phyloP scores from a whole-genome alignment of 2,113 vertebrate species.

The Hydropotes inermis region DNA sequence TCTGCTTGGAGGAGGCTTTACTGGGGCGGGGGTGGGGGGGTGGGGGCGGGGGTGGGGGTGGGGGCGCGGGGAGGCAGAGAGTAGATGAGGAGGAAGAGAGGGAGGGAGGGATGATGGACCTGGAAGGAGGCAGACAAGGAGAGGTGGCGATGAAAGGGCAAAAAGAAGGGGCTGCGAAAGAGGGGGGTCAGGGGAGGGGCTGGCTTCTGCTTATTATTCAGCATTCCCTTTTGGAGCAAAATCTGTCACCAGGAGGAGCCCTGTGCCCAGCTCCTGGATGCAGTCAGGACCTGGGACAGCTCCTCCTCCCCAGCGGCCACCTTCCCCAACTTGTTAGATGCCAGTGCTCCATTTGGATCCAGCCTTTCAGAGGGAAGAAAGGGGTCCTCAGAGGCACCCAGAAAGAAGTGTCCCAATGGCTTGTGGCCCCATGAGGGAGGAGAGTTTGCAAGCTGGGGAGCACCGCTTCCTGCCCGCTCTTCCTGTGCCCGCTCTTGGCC shows the following conservation, averaged over 20 bases:
- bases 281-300: neutral
- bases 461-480: neutral
- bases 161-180: neutral
- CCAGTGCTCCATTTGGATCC: neutral
- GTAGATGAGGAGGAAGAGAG: neutral
- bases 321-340: neutral
- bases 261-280: neutral
- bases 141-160: neutral
- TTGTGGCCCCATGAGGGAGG: neutral
- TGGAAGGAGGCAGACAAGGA: neutral
- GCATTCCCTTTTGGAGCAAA: neutral
- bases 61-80: no score
- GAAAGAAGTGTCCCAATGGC: neutral
- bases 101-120: neutral
- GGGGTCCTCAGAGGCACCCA: neutral
- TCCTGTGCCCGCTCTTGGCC: neutral
- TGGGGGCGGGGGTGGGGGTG: fast-evolving
- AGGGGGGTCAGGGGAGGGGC: neutral
- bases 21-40: neutral
- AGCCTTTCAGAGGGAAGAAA: neutral
- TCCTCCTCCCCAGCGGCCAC: fast-evolving
- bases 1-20: no score
- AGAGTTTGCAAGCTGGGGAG: neutral
- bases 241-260: neutral
- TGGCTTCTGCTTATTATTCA: neutral